Evolutionary conservation across 2,888 invertebrate species (phyloP).

Genomic region (Netelia inedita): DNA sequence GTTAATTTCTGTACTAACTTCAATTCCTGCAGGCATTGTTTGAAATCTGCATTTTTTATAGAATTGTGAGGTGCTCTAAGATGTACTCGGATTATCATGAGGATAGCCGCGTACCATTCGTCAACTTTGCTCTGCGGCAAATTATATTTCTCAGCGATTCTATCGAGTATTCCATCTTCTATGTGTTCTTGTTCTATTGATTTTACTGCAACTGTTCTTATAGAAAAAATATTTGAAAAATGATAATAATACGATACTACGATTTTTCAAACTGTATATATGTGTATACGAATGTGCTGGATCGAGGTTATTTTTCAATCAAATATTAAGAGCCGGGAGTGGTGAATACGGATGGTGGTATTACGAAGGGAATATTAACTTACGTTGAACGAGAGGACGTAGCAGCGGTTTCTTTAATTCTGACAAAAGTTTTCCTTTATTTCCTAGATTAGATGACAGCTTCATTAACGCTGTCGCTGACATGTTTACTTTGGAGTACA

Average conservation of each 20-base stretch:
- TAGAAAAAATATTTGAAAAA: not conserved
- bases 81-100: conserved; percentile 86
- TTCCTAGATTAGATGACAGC: conserved; percentile 76
- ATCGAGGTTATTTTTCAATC: conserved; percentile 4
- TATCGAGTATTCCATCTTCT: conserved; percentile 81
- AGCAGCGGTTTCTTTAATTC: conserved; percentile 80
- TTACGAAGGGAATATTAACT: conserved; percentile 64
- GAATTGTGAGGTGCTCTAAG: conserved; percentile 84
- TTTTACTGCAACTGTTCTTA: conserved; percentile 80
- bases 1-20: conserved; percentile 78
- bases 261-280: not conserved
- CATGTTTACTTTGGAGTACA: conserved; percentile 66
- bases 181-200: conserved; percentile 81
- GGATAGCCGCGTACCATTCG: conserved; percentile 86
- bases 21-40: conserved; percentile 85
- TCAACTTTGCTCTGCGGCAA: conserved; percentile 85
- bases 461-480: conserved; percentile 76
- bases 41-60: conserved; percentile 85
- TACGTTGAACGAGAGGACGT: conserved; percentile 82
- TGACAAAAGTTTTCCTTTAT: conserved; percentile 78
- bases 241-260: conserved; percentile 7
- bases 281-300: not conserved
- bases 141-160: conserved; percentile 81
- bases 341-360: not conserved
- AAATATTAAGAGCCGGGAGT: not conserved